phyloP scores from a whole-genome alignment of 1,140 invertebrate genomes.

The Lethrus apterus region DNA sequence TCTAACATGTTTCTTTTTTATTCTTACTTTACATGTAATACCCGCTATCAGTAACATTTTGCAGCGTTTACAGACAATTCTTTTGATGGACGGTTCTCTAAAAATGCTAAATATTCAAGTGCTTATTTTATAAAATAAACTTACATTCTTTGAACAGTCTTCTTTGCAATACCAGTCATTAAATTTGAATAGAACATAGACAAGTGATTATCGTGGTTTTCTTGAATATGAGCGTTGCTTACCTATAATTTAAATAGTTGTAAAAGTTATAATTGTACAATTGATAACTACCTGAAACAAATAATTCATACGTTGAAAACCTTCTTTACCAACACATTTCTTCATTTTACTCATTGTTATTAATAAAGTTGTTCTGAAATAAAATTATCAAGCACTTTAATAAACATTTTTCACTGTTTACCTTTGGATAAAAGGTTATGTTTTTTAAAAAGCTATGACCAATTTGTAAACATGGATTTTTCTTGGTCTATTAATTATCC shows the following conservation, averaged over 20 bases:
- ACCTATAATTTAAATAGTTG: slow-evolving; percentile 39
- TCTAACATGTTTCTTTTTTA: slow-evolving; percentile 42
- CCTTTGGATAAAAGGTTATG: too few species aligned
- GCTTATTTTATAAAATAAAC: slow-evolving; percentile 22
- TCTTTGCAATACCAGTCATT: slow-evolving; percentile 46
- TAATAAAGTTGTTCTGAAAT: too few species aligned
- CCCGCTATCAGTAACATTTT: slow-evolving; percentile 41
- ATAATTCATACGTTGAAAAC: slow-evolving; percentile 50
- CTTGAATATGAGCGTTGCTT: slow-evolving; percentile 40
- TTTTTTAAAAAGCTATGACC: too few species aligned
- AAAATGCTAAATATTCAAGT: slow-evolving; percentile 27
- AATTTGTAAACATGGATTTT: slow-evolving; percentile 31
- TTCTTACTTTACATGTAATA: slow-evolving; percentile 41
- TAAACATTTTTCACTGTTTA: too few species aligned
- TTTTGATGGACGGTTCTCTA: slow-evolving; percentile 48
- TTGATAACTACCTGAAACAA: slow-evolving; percentile 45
- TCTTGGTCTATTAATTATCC: slow-evolving; percentile 33
- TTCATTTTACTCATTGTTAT: slow-evolving; percentile 3
- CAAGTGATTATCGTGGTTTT: slow-evolving; percentile 34
- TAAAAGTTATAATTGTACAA: slow-evolving; percentile 17
- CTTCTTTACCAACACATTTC: slow-evolving; percentile 42
- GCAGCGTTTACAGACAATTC: slow-evolving; percentile 48
- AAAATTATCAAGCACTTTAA: too few species aligned
- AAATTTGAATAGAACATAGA: slow-evolving; percentile 47
- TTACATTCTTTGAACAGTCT: slow-evolving; percentile 50